These are phyloP conservation scores for Ephialtes manifestator DNA, from an alignment of 2,888 invertebrate genomes.

Conservation along the genomic window DNA sequence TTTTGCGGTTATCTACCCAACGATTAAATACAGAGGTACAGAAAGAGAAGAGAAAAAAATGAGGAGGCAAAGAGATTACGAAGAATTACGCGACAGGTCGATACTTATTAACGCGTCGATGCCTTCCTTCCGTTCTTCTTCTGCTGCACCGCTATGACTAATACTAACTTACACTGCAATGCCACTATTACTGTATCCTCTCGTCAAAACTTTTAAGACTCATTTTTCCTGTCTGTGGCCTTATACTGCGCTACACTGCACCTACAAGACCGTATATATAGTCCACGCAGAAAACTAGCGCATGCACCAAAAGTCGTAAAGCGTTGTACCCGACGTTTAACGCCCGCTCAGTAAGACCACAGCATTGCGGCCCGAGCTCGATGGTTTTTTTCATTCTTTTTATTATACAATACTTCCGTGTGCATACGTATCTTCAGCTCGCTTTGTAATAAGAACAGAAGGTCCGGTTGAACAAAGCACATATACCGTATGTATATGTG, in stretches of 20 bases:
- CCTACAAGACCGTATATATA: not conserved
- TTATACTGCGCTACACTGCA: constrained; percentile 21
- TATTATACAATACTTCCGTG: constrained; percentile 63
- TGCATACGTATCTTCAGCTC: constrained; percentile 27
- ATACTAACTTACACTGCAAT: not conserved
- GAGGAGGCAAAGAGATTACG: constrained; percentile 19
- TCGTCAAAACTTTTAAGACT: constrained; percentile 55
- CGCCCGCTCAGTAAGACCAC: constrained; percentile 62
- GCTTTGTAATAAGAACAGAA: constrained; percentile 2
- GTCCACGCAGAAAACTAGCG: not conserved
- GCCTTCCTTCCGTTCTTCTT: constrained; percentile 9
- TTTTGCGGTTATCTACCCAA: not conserved
- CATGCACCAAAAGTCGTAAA: constrained; percentile 62
- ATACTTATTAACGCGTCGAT: constrained; percentile 47
- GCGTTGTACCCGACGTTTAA: constrained; percentile 69
- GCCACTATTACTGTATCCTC: constrained; percentile 50
- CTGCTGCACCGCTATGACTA: constrained; percentile 1
- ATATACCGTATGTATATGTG: not conserved
- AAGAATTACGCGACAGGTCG: constrained; percentile 40
- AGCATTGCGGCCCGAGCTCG: not conserved
- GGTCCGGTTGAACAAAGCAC: not conserved
- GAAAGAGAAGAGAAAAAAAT: not conserved
- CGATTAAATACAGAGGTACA: not conserved
- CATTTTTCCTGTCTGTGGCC: constrained; percentile 41
- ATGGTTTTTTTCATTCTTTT: constrained; percentile 49